Percentiles rank a stretch among this genome's conserved stretches.
These are phyloP conservation scores for Acleris cristana DNA, from an alignment of 2,888 invertebrate genomes.

Conservation along the genomic window DNA sequence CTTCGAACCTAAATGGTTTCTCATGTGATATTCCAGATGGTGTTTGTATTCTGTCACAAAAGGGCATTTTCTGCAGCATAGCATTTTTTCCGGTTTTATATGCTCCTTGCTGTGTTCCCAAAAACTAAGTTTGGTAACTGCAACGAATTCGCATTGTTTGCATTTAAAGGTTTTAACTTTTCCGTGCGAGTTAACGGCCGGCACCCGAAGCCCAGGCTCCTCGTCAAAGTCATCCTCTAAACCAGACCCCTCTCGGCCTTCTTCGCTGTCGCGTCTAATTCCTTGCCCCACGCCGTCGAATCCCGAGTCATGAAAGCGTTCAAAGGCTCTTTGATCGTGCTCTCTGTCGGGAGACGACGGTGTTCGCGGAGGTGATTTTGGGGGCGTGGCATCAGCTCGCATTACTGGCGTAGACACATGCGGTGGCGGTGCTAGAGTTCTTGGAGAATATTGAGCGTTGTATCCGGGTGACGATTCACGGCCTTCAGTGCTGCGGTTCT, in stretches of 20 bases:
- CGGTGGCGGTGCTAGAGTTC: slow-evolving; percentile 59
- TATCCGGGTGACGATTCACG: slow-evolving; percentile 67
- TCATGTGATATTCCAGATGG: slow-evolving; percentile 97
- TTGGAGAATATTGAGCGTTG: slow-evolving; percentile 66
- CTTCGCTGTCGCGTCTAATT: slow-evolving; percentile 63
- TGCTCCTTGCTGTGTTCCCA: slow-evolving; percentile 97
- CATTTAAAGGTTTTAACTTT: slow-evolving; percentile 96
- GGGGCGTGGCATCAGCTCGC: slow-evolving; percentile 72
- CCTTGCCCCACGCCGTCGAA: slow-evolving; percentile 69
- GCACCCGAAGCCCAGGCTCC: slow-evolving; percentile 84
- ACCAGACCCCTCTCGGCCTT: slow-evolving; percentile 78
- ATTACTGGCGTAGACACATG: slow-evolving; percentile 70
- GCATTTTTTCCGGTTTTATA: slow-evolving; percentile 95
- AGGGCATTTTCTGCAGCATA: slow-evolving; percentile 95
- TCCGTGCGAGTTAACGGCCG: slow-evolving; percentile 89
- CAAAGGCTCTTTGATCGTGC: slow-evolving; percentile 64
- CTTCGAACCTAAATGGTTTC: slow-evolving; percentile 97
- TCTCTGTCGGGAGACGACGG: slow-evolving; percentile 66
- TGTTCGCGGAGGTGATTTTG: slow-evolving; percentile 73
- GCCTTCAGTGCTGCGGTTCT: slow-evolving; percentile 61
- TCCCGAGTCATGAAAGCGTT: slow-evolving; percentile 79
- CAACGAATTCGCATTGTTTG: slow-evolving; percentile 94
- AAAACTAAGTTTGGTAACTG: slow-evolving; percentile 94
- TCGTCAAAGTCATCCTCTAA: slow-evolving; percentile 80
- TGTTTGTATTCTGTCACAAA: slow-evolving; percentile 99